Base-by-base conservation (phyloP, 2,888 invertebrate genomes). In the Dasysyrphus albostriatus region DNA sequence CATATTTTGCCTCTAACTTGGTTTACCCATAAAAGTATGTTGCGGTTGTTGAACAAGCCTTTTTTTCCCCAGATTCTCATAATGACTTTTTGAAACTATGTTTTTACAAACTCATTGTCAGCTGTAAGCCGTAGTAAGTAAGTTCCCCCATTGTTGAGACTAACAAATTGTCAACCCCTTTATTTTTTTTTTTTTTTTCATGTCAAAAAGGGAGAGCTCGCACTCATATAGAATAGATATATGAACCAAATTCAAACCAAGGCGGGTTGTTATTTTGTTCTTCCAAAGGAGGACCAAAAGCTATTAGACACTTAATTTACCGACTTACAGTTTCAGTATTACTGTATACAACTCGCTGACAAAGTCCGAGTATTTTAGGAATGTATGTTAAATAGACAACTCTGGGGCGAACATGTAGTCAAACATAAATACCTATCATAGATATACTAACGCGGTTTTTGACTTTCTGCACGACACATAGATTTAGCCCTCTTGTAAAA, bases 321-420 rank as follows among this genome's bases (percentile, higher is more conserved):
- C 37, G 72, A 54, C 63, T 70, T 70, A 24, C 32, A 49, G 37
- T 16, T 24, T 70, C 54, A 59, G 24, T 67, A 54, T 32, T 32
- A 34, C 16, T 37, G 16, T 9, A 5, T 4, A 5, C 16, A 51
- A 49, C 24, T 61, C 24, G 67, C 63, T 75, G 75, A 80, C 80
- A 74, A 54, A 76, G 84, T 84, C 84, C 84, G 58, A 84, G 65
- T 76, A 84, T 80, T 72, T 76, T 19, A 76, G 49, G 84, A 84
- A 84, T 84, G 84, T 84, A 80, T 81, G 84, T 76, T 84, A 80
- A 84, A 80, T 65, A 84, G 80, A 84, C 76, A 84, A 73, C 19
- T 39, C 34, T 54, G 42, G 42, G 63, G 54, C 34, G 59, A 76
- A 76, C 58, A 72, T 77, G 42, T 37, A 59, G 19, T 14, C 24